Conservation (phyloP, 2,113 vertebrate species). For the Falcunculus frontatus region DNA sequence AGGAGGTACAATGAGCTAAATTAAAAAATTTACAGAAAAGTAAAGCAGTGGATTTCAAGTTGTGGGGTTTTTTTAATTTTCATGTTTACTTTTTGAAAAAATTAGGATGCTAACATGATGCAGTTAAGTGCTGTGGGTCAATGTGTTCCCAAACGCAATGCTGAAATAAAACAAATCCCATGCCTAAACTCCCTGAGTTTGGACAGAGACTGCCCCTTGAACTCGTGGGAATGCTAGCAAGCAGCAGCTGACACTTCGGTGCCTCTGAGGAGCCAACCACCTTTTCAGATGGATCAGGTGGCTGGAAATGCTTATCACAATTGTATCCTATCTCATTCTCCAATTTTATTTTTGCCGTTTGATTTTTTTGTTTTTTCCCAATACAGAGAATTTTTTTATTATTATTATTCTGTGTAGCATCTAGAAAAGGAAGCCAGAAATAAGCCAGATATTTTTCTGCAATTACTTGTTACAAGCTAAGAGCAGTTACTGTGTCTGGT, state of each 20-base stretch:
- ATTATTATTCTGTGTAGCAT: neutral
- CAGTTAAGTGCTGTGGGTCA: neutral
- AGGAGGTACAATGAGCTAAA: neutral
- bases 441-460: neutral
- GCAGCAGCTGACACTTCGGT: neutral
- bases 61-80: neutral
- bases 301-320: neutral
- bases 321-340: neutral
- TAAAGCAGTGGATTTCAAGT: neutral
- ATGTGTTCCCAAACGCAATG: neutral
- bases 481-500: neutral
- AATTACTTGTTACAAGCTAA: neutral
- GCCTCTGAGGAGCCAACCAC: neutral
- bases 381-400: neutral
- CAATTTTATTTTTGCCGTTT: neutral
- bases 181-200: neutral
- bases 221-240: accelerated
- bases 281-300: neutral
- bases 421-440: neutral
- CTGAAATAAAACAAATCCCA: neutral
- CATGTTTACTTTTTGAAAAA: neutral
- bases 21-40: neutral
- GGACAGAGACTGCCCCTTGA: neutral
- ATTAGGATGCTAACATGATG: neutral
- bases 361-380: neutral